Evolutionary conservation across 2,888 invertebrate species (phyloP).

Genomic region (Agonum fuliginosum): DNA sequence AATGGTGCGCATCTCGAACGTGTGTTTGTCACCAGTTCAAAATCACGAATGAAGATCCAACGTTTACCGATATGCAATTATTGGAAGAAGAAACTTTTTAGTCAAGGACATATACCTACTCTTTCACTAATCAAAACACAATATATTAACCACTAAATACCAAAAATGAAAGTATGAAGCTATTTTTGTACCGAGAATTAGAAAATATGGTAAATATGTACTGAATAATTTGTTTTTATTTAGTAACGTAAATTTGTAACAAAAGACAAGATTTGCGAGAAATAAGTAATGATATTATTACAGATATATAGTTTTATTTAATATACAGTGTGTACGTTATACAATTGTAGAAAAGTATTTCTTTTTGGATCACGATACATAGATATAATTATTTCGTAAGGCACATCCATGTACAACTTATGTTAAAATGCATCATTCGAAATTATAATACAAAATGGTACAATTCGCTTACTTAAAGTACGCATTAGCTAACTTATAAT

Average conservation of each 20-base stretch:
- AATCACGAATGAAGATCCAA: slow-evolving; percentile 58
- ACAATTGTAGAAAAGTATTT: slow-evolving; percentile 58
- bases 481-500: slow-evolving; percentile 18
- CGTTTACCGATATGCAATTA: slow-evolving; percentile 50
- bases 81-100: slow-evolving; percentile 57
- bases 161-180: slow-evolving; percentile 25
- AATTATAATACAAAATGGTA: slow-evolving; percentile 39
- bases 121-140: slow-evolving; percentile 48
- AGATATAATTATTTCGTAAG: slow-evolving; percentile 56
- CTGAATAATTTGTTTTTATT: background rate
- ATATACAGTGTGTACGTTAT: slow-evolving; percentile 57
- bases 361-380: slow-evolving; percentile 58
- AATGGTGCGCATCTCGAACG: slow-evolving; percentile 27
- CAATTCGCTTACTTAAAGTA: slow-evolving; percentile 42
- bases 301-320: slow-evolving; percentile 57
- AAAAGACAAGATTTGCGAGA: background rate
- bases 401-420: slow-evolving; percentile 58
- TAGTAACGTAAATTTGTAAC: background rate
- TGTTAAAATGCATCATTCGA: slow-evolving; percentile 28
- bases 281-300: slow-evolving; percentile 4
- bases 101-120: slow-evolving; percentile 54
- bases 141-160: slow-evolving; percentile 26
- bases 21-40: slow-evolving; percentile 22
- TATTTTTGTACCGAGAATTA: slow-evolving; percentile 22
- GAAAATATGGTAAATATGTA: slow-evolving; percentile 19